These are phyloP conservation scores for Drosophila gunungcola DNA, from an alignment of 1,140 invertebrate species.

Conservation along the genomic window DNA sequence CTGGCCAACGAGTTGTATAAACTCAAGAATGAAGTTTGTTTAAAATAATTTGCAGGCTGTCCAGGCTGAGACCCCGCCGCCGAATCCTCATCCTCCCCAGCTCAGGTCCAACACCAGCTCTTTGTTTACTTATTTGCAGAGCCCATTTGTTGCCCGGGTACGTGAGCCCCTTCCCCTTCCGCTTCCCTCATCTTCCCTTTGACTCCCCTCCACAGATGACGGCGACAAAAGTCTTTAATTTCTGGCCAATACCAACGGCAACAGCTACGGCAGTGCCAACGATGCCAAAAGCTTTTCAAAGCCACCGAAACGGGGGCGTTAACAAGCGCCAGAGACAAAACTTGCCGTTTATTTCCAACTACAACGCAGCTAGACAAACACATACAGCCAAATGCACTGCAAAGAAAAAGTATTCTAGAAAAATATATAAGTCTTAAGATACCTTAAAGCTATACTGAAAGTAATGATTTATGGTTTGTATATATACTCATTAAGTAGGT, in stretches of 20 bases:
- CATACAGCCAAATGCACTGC: slow-evolving; percentile 25
- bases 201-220: slow-evolving; percentile 2
- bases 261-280: slow-evolving; percentile 24
- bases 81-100: slow-evolving; percentile 20
- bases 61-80: slow-evolving; percentile 47
- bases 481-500: too few relatives aligned
- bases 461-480: too few relatives aligned
- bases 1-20: slow-evolving; percentile 67
- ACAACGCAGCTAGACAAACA: slow-evolving; percentile 51
- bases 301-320: slow-evolving; percentile 79
- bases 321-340: slow-evolving; percentile 77
- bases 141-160: slow-evolving; percentile 75
- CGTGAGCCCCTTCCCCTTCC: slow-evolving; percentile 39
- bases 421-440: neutral
- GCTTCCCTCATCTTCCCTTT: too few relatives aligned
- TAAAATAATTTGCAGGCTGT: slow-evolving; percentile 81
- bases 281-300: slow-evolving; percentile 67
- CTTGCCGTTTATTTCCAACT: slow-evolving; percentile 63
- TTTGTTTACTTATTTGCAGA: slow-evolving; percentile 79
- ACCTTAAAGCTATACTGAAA: neutral
- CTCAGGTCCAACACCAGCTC: slow-evolving; percentile 32
- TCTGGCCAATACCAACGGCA: slow-evolving; percentile 73
- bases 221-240: slow-evolving; percentile 81
- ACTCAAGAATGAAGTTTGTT: slow-evolving; percentile 80
- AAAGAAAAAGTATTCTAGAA: slow-evolving; percentile 1